Percentiles rank a stretch among this genome's conserved stretches.
Conservation (phyloP, 2,113 vertebrate species). For the Nanorana parkeri region DNA sequence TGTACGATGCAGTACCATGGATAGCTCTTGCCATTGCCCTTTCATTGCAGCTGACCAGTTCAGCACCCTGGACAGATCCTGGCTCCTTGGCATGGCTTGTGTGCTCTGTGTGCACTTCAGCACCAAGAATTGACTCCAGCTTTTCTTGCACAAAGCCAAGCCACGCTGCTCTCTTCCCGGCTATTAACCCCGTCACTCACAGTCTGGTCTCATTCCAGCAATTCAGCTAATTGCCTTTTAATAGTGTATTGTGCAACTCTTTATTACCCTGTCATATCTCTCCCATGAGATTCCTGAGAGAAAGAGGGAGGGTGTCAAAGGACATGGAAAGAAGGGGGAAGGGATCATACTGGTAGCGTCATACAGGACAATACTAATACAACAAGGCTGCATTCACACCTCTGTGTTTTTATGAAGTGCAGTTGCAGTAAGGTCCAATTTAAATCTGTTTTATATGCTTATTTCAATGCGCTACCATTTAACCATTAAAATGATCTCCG, state of each 20-base stretch:
- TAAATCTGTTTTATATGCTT: no score
- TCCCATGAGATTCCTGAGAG: conserved; percentile 59
- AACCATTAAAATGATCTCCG: no score
- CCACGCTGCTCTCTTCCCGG: conserved; percentile 54
- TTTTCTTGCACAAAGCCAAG: not conserved
- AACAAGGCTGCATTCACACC: no score
- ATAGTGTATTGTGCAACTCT: conserved; percentile 74
- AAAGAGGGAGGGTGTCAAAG: conserved; percentile 24
- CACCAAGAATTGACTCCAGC: conserved; percentile 13
- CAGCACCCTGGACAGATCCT: not conserved
- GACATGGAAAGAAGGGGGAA: conserved; percentile 53
- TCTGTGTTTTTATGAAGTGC: no score
- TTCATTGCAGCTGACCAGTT: not conserved
- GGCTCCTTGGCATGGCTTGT: not conserved
- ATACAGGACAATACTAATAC: no score
- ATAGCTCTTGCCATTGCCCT: not conserved
- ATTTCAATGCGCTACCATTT: no score
- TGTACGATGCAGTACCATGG: no score
- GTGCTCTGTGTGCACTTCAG: no score
- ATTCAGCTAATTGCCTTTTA: conserved; percentile 83
- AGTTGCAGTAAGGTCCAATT: no score
- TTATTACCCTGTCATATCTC: conserved; percentile 79
- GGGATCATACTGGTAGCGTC: conserved; percentile 14
- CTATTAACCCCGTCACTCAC: conserved; percentile 77
- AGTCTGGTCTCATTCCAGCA: conserved; percentile 75